Evolutionary conservation across 2,888 invertebrate genomes (phyloP).

Genomic region (Acanthosepion esculentum): DNA sequence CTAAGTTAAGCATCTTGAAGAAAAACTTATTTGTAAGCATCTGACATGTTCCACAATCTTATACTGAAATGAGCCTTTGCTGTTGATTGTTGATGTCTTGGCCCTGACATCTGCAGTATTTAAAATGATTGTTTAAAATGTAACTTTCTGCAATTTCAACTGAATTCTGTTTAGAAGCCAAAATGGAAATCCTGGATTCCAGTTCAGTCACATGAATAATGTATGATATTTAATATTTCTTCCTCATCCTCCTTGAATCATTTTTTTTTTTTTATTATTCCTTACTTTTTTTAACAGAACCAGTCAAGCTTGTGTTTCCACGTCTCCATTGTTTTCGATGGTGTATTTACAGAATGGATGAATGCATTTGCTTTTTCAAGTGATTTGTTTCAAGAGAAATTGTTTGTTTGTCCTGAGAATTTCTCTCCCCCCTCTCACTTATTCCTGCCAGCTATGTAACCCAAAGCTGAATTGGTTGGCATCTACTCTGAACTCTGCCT

Average conservation of each 20-base stretch:
- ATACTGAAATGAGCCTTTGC: no score
- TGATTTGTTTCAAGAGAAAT: not conserved
- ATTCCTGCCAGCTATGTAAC: not conserved
- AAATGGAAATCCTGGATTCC: not conserved
- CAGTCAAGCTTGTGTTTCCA: not conserved
- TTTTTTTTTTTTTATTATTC: not conserved
- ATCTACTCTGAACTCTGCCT: not conserved
- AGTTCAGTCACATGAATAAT: conserved; percentile 39
- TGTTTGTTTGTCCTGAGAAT: not conserved
- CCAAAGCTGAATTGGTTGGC: not conserved
- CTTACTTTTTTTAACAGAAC: not conserved
- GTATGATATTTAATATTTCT: not conserved
- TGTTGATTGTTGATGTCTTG: no score
- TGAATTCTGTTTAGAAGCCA: not conserved
- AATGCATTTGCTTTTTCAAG: not conserved
- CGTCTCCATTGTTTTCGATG: not conserved
- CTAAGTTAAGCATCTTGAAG: no score
- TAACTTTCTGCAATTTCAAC: not conserved
- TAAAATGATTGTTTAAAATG: no score
- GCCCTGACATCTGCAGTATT: no score
- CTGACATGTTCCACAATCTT: no score
- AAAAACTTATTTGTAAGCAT: no score
- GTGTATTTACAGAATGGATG: not conserved
- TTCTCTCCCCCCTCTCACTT: not conserved
- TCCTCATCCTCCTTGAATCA: not conserved